Base-by-base conservation (phyloP, 2,888 invertebrate species). In the Zaprionus obscuricornis region DNA sequence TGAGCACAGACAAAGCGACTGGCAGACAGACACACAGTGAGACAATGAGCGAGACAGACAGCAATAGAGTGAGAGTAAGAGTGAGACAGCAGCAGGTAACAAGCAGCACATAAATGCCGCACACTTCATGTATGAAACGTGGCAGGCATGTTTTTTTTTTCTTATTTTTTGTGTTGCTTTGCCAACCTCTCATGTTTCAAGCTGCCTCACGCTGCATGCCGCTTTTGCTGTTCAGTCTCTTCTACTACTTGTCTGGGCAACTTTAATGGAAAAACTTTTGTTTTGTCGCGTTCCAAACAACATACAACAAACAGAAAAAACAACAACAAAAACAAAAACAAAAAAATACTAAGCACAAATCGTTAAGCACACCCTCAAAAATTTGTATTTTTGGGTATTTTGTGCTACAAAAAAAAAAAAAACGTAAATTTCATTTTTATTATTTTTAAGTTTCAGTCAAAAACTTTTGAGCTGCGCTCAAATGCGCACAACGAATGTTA, bases 241-340 rank as follows among this genome's bases (percentile, higher is more conserved):
- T n/a, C n/a, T n/a, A n/a, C n/a, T n/a, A n/a, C 51, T 68, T 76
- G 64, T 60, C 68, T 65, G 72, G 33, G 34, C 55, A 85, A 85
- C 85, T 83, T 87, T 86, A 87, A 85, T 85, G 85, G 85, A 74
- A 85, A 85, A 85, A 85, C 78, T 87, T 85, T 84, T 69, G 70
- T 79, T 84, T 83, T 72, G 81, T 71, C 71, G 79, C 74, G 58
- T 51, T 58, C 64, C 64, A 26, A 52, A 18, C 40, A 42, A 31
- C 47, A 58, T n/a, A 31, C 46, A 57, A 50, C 43, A 49, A n/a
- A n/a, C n/a, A n/a, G n/a, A n/a, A 47, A 58, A 57, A 24, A 31
- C 29, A 43, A 26, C 14, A 29, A 29, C 27, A 7, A 37, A 5
- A 18, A 18, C 47, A 36, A 20, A 40, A 42, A 17, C 22, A 47